A percentile compares a stretch with the other conserved stretches of the same genome.
Conservation (phyloP, 1,140 invertebrate species). For the Drosophila sulfurigaster region DNA sequence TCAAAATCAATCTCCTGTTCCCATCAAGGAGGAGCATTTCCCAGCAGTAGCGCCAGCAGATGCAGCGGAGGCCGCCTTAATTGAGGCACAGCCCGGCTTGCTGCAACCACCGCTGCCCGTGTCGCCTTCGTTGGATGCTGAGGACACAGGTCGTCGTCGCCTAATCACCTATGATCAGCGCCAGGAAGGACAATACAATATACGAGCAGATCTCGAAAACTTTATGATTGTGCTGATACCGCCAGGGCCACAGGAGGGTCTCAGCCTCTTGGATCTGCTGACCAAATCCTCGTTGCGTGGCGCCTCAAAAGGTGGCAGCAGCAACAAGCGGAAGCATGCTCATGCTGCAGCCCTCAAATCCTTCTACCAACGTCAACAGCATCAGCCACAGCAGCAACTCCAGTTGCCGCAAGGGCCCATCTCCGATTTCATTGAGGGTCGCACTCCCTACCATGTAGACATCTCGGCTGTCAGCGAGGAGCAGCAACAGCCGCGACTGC, state of each 20-base stretch:
- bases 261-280: slow-evolving; percentile 85
- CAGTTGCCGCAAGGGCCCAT: slow-evolving; percentile 28
- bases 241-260: slow-evolving; percentile 82
- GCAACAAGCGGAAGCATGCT: slow-evolving; percentile 60
- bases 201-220: slow-evolving; percentile 88
- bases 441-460: slow-evolving; percentile 86
- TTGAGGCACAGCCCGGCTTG: slow-evolving; percentile 30
- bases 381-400: slow-evolving; percentile 23
- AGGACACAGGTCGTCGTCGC: slow-evolving; percentile 61
- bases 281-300: slow-evolving; percentile 69
- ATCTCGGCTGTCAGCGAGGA: slow-evolving; percentile 67
- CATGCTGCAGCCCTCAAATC: slow-evolving; percentile 53
- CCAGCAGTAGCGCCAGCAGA: slow-evolving; percentile 57
- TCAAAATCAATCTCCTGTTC: slow-evolving; percentile 3
- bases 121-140: slow-evolving; percentile 20
- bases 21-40: slow-evolving; percentile 56
- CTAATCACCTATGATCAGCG: slow-evolving; percentile 86
- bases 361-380: slow-evolving; percentile 48
- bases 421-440: slow-evolving; percentile 86
- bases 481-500: slow-evolving; percentile 63
- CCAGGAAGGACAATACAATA: slow-evolving; percentile 88
- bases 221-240: slow-evolving; percentile 88
- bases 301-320: slow-evolving; percentile 29
- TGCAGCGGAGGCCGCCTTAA: slow-evolving; percentile 23
- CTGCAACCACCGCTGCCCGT: slow-evolving; percentile 43